phyloP scores from a whole-genome alignment of 2,113 vertebrate genomes.

The Dicerorhinus sumatrensis region DNA sequence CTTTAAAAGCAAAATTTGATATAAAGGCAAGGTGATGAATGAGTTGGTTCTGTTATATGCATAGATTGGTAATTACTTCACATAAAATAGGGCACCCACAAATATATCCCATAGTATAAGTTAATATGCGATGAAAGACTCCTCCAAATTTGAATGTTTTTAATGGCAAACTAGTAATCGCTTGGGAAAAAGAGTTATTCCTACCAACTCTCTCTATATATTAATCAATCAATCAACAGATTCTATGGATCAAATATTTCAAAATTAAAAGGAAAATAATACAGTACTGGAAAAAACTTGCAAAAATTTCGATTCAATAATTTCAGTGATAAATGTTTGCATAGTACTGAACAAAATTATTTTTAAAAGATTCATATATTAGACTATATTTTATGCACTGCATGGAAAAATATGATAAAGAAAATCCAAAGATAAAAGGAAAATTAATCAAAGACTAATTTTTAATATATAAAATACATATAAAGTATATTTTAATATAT shows the following conservation, averaged over 20 bases:
- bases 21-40: background rate
- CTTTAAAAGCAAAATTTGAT: background rate
- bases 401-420: background rate
- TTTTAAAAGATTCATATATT: background rate
- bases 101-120: background rate
- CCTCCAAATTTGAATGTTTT: background rate
- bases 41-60: background rate
- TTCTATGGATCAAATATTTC: background rate
- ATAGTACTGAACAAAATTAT: background rate
- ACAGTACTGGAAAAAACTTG: background rate
- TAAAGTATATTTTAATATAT: background rate
- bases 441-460: background rate
- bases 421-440: background rate
- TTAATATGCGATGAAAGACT: background rate
- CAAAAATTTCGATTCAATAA: background rate
- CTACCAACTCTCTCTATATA: background rate
- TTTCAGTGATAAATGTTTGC: background rate
- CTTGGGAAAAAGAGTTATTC: background rate
- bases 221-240: background rate
- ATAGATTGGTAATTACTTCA: background rate
- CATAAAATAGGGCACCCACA: background rate
- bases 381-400: background rate
- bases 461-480: background rate
- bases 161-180: background rate
- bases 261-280: background rate